These are phyloP conservation scores for Strix uralensis DNA, from an alignment of 2,113 vertebrate genomes.

Conservation along the genomic window DNA sequence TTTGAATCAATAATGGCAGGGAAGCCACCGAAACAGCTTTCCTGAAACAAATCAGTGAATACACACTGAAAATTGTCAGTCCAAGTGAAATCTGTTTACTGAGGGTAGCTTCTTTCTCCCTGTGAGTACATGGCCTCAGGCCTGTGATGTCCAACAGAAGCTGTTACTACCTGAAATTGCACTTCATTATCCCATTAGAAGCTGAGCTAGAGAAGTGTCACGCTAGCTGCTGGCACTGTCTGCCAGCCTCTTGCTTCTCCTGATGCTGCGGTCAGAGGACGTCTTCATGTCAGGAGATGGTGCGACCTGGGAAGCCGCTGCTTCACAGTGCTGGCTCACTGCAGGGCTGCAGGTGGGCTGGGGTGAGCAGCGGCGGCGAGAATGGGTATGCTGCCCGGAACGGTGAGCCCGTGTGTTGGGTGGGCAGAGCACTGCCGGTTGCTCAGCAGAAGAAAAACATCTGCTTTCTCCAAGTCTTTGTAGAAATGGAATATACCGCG, in stretches of 20 bases:
- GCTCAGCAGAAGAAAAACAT: background rate
- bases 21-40: background rate
- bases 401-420: background rate
- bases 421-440: background rate
- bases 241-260: background rate
- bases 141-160: background rate
- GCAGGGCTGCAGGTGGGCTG: background rate
- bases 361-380: fast-evolving
- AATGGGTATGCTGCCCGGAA: background rate
- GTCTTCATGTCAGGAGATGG: fast-evolving
- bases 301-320: background rate
- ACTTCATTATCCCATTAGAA: background rate
- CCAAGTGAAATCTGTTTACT: background rate
- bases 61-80: background rate
- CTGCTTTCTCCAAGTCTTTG: background rate
- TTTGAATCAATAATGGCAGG: background rate
- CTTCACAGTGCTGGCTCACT: background rate
- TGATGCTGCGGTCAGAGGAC: fast-evolving
- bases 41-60: background rate
- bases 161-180: background rate
- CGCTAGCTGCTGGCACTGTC: background rate
- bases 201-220: background rate
- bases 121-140: background rate
- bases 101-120: background rate
- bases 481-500: fast-evolving